Evolutionary conservation across 1,140 invertebrate species (phyloP).

Genomic region (Portunus trituberculatus): DNA sequence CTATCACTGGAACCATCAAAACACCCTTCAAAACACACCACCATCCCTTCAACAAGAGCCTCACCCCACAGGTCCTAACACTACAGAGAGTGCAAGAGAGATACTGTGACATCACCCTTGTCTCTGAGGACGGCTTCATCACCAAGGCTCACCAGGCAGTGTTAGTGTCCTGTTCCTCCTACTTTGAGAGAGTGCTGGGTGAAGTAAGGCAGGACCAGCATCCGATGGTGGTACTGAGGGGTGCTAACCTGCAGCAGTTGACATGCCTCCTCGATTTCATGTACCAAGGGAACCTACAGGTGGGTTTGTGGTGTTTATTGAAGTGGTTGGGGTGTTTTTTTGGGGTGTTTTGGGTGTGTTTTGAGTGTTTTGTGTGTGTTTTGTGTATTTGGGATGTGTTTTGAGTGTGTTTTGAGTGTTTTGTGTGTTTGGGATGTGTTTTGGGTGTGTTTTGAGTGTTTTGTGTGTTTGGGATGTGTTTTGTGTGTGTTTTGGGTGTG

Average conservation of each 20-base stretch:
- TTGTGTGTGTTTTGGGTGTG: too few relatives aligned
- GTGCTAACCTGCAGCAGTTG: constrained; percentile 47
- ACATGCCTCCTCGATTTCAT: constrained; percentile 60
- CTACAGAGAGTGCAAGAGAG: constrained; percentile 56
- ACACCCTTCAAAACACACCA: neutral
- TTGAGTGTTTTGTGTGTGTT: too few relatives aligned
- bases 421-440: too few relatives aligned
- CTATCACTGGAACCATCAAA: neutral
- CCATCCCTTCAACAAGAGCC: too few relatives aligned
- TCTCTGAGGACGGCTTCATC: constrained; percentile 63
- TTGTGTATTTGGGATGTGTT: too few relatives aligned
- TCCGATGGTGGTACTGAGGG: constrained; percentile 56
- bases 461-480: too few relatives aligned
- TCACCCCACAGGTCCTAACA: constrained; percentile 51
- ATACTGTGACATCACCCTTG: constrained; percentile 68
- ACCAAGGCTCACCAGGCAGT: constrained; percentile 68
- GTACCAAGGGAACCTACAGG: constrained; percentile 67
- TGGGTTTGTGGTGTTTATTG: neutral
- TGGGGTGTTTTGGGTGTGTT: too few relatives aligned
- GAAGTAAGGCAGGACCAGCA: constrained; percentile 49
- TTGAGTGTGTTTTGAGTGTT: too few relatives aligned
- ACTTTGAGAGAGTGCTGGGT: constrained; percentile 52
- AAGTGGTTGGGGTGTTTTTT: too few relatives aligned
- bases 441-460: too few relatives aligned
- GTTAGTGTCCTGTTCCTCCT: constrained; percentile 55